Percentiles rank a stretch among this genome's conserved stretches.
phyloP scores from a whole-genome alignment of 2,888 invertebrate genomes.

The Tenthredo amoena region DNA sequence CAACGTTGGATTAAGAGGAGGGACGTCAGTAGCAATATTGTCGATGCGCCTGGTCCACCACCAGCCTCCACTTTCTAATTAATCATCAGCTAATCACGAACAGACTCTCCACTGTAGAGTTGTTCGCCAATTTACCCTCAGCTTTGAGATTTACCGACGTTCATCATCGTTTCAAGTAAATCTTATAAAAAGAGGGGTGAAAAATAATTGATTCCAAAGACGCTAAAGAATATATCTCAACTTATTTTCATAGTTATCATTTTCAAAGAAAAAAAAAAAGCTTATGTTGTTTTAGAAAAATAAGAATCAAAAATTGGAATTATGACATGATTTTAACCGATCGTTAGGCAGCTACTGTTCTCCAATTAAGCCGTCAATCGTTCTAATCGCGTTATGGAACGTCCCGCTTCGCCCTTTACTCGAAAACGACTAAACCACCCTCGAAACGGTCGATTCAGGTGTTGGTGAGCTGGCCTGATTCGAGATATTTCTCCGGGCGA shows the following conservation, averaged over 20 bases:
- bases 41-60: slow-evolving; percentile 25
- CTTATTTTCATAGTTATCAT: not conserved
- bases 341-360: slow-evolving; percentile 35
- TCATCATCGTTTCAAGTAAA: not conserved
- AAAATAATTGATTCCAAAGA: not conserved
- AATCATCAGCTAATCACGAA: slow-evolving; percentile 52
- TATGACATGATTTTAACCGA: not conserved
- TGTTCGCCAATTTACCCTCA: slow-evolving; percentile 14
- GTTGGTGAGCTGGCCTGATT: slow-evolving; percentile 28
- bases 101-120: slow-evolving; percentile 30
- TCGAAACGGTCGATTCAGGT: not conserved
- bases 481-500: not conserved
- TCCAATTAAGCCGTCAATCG: slow-evolving; percentile 54
- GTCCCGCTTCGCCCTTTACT: not conserved
- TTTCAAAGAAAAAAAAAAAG: not conserved
- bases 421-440: slow-evolving; percentile 22
- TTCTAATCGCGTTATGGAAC: slow-evolving; percentile 53
- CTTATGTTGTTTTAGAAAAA: not conserved
- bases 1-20: slow-evolving; percentile 42
- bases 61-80: slow-evolving; percentile 36
- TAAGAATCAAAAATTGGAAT: not conserved
- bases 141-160: not conserved
- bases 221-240: not conserved
- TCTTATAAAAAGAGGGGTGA: not conserved
- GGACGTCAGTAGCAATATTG: slow-evolving; percentile 51